Percentiles rank a stretch among this genome's conserved stretches.
These are phyloP conservation scores for Beaufortia kweichowensis DNA, from an alignment of 2,113 vertebrate genomes.

Conservation along the genomic window DNA sequence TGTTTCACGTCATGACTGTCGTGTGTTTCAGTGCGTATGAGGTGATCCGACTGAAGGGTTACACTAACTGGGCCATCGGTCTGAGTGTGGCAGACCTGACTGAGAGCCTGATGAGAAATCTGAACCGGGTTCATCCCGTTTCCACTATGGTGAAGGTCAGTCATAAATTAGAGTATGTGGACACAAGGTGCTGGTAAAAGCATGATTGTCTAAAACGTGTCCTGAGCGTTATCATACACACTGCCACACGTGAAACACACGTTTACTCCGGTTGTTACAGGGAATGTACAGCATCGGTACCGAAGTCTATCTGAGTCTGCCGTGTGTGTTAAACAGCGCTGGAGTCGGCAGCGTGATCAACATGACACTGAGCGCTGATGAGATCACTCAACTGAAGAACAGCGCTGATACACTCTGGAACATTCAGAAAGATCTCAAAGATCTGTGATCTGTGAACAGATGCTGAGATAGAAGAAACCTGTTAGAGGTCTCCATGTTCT, in stretches of 20 bases:
- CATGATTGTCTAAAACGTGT: too few relatives aligned
- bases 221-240: too few relatives aligned
- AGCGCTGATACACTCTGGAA: conserved; percentile 86
- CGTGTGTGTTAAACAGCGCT: conserved; percentile 80
- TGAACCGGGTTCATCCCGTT: conserved; percentile 57
- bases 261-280: conserved; percentile 63
- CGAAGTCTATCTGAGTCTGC: conserved; percentile 91
- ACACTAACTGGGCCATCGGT: conserved; percentile 66
- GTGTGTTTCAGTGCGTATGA: conserved; percentile 57
- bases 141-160: conserved; percentile 62
- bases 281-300: conserved; percentile 89
- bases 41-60: conserved; percentile 62
- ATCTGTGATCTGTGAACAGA: conserved; percentile 68
- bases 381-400: conserved; percentile 84
- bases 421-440: conserved; percentile 89
- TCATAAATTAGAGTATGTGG: background rate
- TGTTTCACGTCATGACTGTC: background rate
- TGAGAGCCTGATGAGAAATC: conserved; percentile 60
- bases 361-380: conserved; percentile 85
- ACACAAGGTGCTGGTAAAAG: too few relatives aligned
- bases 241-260: background rate
- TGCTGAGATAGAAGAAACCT: too few relatives aligned
- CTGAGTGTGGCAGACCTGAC: conserved; percentile 60
- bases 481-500: too few relatives aligned
- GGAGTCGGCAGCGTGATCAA: conserved; percentile 88